Evolutionary conservation across 2,888 invertebrate species (phyloP).

Genomic region (Chamaedrilus cognettii): DNA sequence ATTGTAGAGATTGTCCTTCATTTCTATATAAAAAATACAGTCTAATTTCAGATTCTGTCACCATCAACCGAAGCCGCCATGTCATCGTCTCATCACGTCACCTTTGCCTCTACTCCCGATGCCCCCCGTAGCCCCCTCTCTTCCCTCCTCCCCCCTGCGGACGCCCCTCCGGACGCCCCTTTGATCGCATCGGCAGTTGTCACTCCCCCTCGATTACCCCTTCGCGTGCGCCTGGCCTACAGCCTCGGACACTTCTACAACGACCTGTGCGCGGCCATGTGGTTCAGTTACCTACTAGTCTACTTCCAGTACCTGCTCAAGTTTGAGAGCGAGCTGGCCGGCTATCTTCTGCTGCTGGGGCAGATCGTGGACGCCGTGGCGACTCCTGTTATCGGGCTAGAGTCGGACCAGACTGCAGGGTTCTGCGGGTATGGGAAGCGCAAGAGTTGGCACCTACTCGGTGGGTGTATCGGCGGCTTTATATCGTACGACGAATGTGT

Average conservation of each 20-base stretch:
- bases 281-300: slow-evolving; percentile 89
- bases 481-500: no score
- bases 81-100: no score
- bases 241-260: slow-evolving; percentile 86
- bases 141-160: not conserved
- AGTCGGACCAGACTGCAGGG: slow-evolving; percentile 74
- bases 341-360: slow-evolving; percentile 70
- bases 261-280: slow-evolving; percentile 89
- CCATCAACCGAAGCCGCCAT: no score
- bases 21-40: no score
- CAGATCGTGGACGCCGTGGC: slow-evolving; percentile 80
- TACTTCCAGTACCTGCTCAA: slow-evolving; percentile 67
- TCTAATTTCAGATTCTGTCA: no score
- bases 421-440: slow-evolving; percentile 72
- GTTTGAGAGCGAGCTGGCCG: slow-evolving; percentile 46
- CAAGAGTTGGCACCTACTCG: slow-evolving; percentile 88
- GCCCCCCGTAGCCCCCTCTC: not conserved
- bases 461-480: no score
- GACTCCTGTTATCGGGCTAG: slow-evolving; percentile 84
- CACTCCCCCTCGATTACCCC: slow-evolving; percentile 9
- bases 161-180: not conserved
- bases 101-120: no score
- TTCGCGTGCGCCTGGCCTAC: slow-evolving; percentile 44
- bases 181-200: not conserved
- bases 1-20: no score